A percentile compares a stretch with the other conserved stretches of the same genome.
phyloP scores from a whole-genome alignment of 2,888 invertebrate genomes.

The Pterostichus niger region DNA sequence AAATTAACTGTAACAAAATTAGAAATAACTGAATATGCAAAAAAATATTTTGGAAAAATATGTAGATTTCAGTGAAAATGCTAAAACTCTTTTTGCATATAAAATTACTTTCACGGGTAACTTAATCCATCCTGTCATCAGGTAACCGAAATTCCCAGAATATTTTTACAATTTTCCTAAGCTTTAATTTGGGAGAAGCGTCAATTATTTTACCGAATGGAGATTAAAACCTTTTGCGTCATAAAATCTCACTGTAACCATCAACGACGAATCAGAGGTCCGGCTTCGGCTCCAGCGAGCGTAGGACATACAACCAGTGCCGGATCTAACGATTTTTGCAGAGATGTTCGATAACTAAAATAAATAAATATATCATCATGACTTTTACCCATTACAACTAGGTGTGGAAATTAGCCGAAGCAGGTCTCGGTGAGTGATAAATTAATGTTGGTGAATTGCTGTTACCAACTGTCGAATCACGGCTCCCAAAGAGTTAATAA shows the following conservation, averaged over 20 bases:
- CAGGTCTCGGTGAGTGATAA: too few relatives aligned
- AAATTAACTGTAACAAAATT: neutral
- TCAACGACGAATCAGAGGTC: conserved; percentile 1
- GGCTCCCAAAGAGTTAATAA: too few relatives aligned
- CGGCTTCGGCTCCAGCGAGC: conserved; percentile 3
- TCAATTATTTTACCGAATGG: conserved; percentile 22
- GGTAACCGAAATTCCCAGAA: conserved; percentile 1
- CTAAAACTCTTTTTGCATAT: conserved; percentile 33
- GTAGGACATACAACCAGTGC: too few relatives aligned
- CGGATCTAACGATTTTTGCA: too few relatives aligned
- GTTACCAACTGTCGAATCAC: too few relatives aligned
- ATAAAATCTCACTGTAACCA: conserved; percentile 43
- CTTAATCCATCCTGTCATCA: conserved; percentile 26
- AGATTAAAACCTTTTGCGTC: conserved; percentile 55
- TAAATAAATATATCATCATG: neutral
- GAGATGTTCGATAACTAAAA: too few relatives aligned
- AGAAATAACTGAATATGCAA: conserved; percentile 30
- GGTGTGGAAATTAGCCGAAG: neutral
- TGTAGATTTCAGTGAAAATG: conserved; percentile 11
- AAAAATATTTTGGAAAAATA: conserved; percentile 25
- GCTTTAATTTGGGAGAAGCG: conserved; percentile 45
- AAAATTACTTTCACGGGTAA: conserved; percentile 41
- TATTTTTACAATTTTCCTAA: conserved; percentile 42
- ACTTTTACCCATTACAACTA: neutral
- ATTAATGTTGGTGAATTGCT: too few relatives aligned